Base-by-base conservation (phyloP, 2,113 vertebrate species). In the Stigmatopora argus region DNA sequence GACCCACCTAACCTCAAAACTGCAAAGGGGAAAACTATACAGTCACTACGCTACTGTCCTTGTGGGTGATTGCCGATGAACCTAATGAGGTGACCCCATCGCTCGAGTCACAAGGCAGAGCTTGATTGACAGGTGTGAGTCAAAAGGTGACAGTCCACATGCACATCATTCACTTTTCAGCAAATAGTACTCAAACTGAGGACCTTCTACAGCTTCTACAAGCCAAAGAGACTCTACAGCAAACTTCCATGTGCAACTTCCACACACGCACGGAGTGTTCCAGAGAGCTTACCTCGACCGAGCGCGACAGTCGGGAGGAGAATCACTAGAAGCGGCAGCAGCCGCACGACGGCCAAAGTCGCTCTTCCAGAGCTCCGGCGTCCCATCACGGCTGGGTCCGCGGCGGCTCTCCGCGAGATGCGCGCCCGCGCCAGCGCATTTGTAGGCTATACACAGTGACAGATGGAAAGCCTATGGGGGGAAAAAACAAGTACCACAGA, bases 341-440 rank as follows among this genome's bases (percentile, higher is more conserved):
- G 34, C 59, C 12, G 46, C 62, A 21, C 46, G 14, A 18, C 46
- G 26, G 47, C 63, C 48, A 19, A 52, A 64, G 47, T 52, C 63
- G n/a, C 26, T 48, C 48, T 11, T 15, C 48, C 63, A 26, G 47
- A n/a, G 47, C 47, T 19, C 26, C 47, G 7, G 63, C 48, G 48
- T 64, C 63, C 63, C 63, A 64, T 64, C 63, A 64, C 63, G 63
- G 63, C 48, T 64, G 47, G 15, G 26, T 38, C 15, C 53, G 53
- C 23, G 53, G 23, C 53, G 53, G 53, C 17, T 64, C 31, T 64
- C 44, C 44, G 63, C 48, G 46, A 31, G 47, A 26, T 51, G 46
- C 63, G 63, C 47, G 14, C 63, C 13, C 64, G 79, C 45, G 75
- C 73, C 65, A 72, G 66, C 13, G 14, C 63, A 35, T 52, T 71